Evolutionary conservation across 2,113 vertebrate genomes (phyloP).

Genomic region (human): DNA sequence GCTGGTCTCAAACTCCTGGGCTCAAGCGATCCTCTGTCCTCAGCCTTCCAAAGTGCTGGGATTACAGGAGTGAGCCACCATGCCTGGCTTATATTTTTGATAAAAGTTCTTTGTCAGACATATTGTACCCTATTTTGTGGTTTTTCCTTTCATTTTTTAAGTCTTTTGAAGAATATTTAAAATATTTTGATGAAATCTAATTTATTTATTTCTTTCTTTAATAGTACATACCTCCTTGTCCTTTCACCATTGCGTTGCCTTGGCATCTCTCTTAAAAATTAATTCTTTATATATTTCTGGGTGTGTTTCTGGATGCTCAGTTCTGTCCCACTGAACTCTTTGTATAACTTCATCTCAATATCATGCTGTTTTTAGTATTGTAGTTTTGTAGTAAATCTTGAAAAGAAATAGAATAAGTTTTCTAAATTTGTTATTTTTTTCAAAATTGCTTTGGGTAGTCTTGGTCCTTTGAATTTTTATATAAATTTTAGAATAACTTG

Average conservation of each 20-base stretch:
- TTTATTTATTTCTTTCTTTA: not conserved
- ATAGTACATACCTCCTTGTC: not conserved
- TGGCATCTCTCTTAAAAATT: not conserved
- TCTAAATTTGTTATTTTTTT: not conserved
- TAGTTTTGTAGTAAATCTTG: not conserved
- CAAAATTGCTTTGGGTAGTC: not conserved
- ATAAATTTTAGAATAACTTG: not conserved
- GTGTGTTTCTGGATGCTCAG: not conserved
- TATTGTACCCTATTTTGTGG: not conserved
- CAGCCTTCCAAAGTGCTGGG: no score
- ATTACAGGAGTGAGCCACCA: no score
- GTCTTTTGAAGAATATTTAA: not conserved
- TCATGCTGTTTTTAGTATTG: not conserved
- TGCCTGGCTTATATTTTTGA: no score
- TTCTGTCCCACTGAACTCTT: not conserved
- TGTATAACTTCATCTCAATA: not conserved
- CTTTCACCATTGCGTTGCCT: not conserved
- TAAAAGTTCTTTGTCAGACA: not conserved
- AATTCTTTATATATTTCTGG: not conserved
- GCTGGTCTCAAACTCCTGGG: no score
- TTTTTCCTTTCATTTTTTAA: not conserved
- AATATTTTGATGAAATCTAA: not conserved
- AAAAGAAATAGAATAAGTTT: not conserved
- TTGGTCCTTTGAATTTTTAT: not conserved
- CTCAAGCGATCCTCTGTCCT: no score